Percentiles rank a stretch among this genome's conserved stretches.
These are phyloP conservation scores for Periphyllus acericola DNA, from an alignment of 2,888 invertebrate species.

Conservation along the genomic window DNA sequence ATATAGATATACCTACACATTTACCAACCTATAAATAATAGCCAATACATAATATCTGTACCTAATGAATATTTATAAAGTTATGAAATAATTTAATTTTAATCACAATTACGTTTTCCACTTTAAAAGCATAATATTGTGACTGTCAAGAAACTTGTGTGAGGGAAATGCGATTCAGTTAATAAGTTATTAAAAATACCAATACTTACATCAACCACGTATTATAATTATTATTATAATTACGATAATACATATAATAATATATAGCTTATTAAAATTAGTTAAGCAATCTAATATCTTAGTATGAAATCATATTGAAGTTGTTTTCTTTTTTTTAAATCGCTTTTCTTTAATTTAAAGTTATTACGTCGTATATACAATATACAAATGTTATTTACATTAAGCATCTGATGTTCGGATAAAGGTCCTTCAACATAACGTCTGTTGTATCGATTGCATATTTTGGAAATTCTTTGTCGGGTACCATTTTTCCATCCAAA, in stretches of 20 bases:
- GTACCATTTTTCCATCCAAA: too few relatives aligned
- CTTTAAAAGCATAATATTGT: background rate
- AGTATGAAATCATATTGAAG: background rate
- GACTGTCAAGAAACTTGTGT: background rate
- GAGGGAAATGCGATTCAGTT: background rate
- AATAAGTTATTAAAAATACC: background rate
- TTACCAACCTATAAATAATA: constrained; percentile 23
- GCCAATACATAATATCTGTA: background rate
- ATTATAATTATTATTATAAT: background rate
- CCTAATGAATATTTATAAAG: constrained; percentile 6
- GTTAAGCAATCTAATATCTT: too few relatives aligned
- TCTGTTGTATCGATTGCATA: too few relatives aligned
- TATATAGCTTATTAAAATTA: too few relatives aligned
- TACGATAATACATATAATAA: background rate
- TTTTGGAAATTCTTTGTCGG: too few relatives aligned
- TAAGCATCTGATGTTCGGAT: too few relatives aligned
- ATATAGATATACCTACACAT: constrained; percentile 5
- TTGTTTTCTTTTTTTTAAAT: background rate
- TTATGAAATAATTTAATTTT: background rate
- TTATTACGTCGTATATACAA: too few relatives aligned
- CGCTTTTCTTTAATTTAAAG: background rate
- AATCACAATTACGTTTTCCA: background rate
- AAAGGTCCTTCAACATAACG: too few relatives aligned
- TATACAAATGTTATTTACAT: too few relatives aligned
- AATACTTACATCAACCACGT: background rate